Base-by-base conservation (phyloP, 2,888 invertebrate genomes). In the Hydraecia micacea region DNA sequence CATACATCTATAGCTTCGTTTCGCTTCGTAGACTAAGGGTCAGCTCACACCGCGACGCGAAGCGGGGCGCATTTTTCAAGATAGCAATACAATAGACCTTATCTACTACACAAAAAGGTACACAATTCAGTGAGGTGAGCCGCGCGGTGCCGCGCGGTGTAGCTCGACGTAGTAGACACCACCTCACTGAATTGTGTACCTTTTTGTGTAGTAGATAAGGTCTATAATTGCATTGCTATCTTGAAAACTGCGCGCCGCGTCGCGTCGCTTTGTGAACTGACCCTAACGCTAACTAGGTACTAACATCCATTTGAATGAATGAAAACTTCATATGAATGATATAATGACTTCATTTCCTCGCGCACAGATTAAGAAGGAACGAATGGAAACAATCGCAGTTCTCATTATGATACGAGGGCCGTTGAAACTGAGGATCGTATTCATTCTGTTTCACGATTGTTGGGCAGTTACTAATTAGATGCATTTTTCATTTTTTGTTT, bases 341-440 rank as follows among this genome's bases (percentile, higher is more conserved):
- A 84, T 66, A 84, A 82, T 70, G 66, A 66, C 49, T 70, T 68
- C 7, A 55, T 66, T 73, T 84, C 11, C 28, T 62, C 49, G 32
- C n/a, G n/a, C 55, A 62, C 42, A 58, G 46, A 76, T 72, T 52
- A 55, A 63, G 66, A 75, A 75, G 21, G 67, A 86, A 68, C 60
- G 69, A 75, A 74, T 73, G 72, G 36, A 68, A 75, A 79, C 73
- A 86, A 88, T 84, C 68, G 68, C 36, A 39, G 55, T 68, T 49
- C 79, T 81, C 79, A 84, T 88, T 81, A 85, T 73, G 42, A 73
- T 81, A 66, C 21, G 75, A 75, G 67, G 13, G 46, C 58, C n/a
- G 15, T 75, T 84, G 25, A 68, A 60, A 46, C n/a, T 39, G 62
- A 63, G 18, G 36, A 63, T n/a, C 52, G 73, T 84, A 77, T 77